Conservation (phyloP, 1,140 invertebrate genomes). For the Papilio glaucus region DNA sequence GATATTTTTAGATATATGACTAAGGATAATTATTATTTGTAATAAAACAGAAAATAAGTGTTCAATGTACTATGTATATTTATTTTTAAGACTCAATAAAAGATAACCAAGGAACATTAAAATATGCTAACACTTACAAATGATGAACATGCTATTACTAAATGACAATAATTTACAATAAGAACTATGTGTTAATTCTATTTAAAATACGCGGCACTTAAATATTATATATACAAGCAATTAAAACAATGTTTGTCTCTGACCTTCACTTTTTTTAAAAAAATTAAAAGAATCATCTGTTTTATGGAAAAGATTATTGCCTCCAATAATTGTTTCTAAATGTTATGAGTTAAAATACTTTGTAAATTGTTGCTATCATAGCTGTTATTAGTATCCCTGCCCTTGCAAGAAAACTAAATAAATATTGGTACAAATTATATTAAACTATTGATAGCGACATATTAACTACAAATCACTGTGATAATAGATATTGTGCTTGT, state of each 20-base stretch:
- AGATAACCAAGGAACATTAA: conserved; percentile 6
- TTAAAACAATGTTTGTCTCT: background rate
- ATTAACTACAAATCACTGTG: background rate
- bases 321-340: background rate
- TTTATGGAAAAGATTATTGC: background rate
- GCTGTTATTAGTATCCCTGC: background rate
- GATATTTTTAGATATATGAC: too few relatives aligned
- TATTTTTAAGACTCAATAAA: background rate
- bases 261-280: background rate
- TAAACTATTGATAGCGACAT: background rate
- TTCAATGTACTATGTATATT: background rate
- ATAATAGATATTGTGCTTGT: background rate
- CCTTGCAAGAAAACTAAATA: background rate
- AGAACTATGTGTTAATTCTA: background rate
- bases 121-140: background rate
- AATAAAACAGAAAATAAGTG: background rate
- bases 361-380: background rate
- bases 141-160: conserved; percentile 1
- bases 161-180: background rate
- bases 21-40: background rate
- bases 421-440: background rate
- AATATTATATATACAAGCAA: conserved; percentile 19
- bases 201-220: background rate
- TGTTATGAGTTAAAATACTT: background rate
- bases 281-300: background rate